phyloP scores from a whole-genome alignment of 2,797 vertebrate genomes.

The Neosalanx taihuensis region DNA sequence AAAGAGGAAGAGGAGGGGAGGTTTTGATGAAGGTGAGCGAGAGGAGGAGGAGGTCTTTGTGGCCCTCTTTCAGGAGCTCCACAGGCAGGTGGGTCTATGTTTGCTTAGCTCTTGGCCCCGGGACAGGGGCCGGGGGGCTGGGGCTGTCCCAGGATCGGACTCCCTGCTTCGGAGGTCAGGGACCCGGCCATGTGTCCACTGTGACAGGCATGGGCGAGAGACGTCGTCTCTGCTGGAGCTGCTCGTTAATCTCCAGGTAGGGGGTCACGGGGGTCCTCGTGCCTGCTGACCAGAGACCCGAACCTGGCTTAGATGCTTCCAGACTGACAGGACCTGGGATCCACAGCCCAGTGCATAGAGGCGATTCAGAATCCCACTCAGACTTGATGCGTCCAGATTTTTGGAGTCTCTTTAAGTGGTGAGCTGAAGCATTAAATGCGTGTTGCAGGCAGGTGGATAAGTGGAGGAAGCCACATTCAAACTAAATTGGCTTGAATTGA shows the following conservation, averaged over 20 bases:
- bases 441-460: no score
- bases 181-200: slow-evolving; percentile 7
- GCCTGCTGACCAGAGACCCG: slow-evolving; percentile 1
- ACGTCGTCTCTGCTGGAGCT: slow-evolving; percentile 3
- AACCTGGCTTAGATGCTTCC: background rate
- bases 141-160: slow-evolving; percentile 16
- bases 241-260: slow-evolving; percentile 11
- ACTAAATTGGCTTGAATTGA: background rate
- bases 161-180: slow-evolving; percentile 25
- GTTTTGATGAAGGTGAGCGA: background rate
- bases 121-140: background rate
- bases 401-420: background rate
- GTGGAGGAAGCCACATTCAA: background rate
- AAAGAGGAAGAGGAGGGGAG: no score
- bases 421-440: no score
- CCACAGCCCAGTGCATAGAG: background rate
- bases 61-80: background rate
- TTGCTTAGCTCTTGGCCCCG: slow-evolving; percentile 11
- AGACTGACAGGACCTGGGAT: background rate
- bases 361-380: background rate
- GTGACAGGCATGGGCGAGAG: slow-evolving; percentile 11
- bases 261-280: background rate
- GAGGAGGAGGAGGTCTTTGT: background rate
- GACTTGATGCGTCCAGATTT: background rate
- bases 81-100: slow-evolving; percentile 16